These are phyloP conservation scores for Oceanodroma leucorhoa DNA, from an alignment of 2,797 vertebrate species.

Conservation along the genomic window DNA sequence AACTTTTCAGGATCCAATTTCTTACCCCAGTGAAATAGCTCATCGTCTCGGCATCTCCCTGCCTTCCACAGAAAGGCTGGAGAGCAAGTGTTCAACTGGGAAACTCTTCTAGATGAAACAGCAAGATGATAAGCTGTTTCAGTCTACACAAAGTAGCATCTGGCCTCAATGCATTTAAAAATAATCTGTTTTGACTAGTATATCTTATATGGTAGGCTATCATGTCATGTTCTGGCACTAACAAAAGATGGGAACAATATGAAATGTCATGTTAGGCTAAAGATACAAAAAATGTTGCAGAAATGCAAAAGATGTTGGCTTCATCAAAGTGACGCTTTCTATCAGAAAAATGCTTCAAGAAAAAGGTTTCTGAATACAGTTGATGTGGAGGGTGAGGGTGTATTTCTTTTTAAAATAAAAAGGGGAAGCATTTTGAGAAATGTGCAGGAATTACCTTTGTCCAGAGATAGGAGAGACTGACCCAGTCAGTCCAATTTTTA, in stretches of 20 bases:
- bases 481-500: background rate
- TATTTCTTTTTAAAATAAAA: background rate
- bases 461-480: background rate
- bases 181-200: slow-evolving; percentile 50
- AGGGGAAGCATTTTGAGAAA: background rate
- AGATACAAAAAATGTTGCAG: slow-evolving; percentile 7
- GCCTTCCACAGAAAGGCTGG: background rate
- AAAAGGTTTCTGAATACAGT: background rate
- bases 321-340: background rate
- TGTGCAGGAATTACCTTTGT: background rate
- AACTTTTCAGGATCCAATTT: background rate
- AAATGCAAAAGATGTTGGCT: slow-evolving; percentile 28
- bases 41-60: background rate
- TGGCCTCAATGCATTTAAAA: slow-evolving; percentile 13
- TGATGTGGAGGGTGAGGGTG: background rate
- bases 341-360: background rate
- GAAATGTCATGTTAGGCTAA: slow-evolving; percentile 35
- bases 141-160: background rate
- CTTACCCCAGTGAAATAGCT: background rate
- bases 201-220: slow-evolving; percentile 32
- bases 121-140: background rate
- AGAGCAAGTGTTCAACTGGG: background rate
- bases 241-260: slow-evolving; percentile 50
- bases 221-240: slow-evolving; percentile 41
- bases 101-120: background rate